Evolutionary conservation across 2,797 vertebrate genomes (phyloP), one percentile per base, ranked within the genome.

Genomic region (Valencia hispanica): DNA sequence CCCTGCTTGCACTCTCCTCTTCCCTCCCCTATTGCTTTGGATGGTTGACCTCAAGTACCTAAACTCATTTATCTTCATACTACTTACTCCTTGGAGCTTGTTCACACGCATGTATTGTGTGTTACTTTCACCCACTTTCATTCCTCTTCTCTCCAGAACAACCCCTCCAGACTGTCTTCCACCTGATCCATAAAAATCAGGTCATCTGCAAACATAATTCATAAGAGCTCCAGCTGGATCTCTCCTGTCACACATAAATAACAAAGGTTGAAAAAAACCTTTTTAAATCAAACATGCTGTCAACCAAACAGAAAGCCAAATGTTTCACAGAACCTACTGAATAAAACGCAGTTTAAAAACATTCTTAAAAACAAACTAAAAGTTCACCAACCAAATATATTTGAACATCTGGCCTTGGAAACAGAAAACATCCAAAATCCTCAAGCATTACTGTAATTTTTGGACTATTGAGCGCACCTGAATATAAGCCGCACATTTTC

Each of bases 121-220:
- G 15, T 36, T 36, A 10, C 61, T 6, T 3, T 39, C 34, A 39
- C 9, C 10, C 18, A 25, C 10, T 65, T 39, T 65, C 9, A 39
- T 65, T 36, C 32, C 22, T 22, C 36, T 25, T 12, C 34, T 36
- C 34, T 32, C 22, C 25, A 53, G 51, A 53, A 9, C 22, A 25
- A 6, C 22, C 22, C 25, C 25, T 25, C 34, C 61, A 39, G 61
- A 11, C 20, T 20, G 39, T 65, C 9, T 39, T 2, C 10, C 20
- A 25, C 34, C 9, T 12, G 20, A 65, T 25, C 34, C 20, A 39
- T 39, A 65, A 22, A 25, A 39, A 39, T 65, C 34, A 65, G 20
- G 61, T 36, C 61, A 25, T 65, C 61, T 39, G 61, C 61, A 65
- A 39, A 65, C 59, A 63, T 63, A 36, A 36, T 63, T 63, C 32